These are phyloP conservation scores for Zoanthus sociatus DNA, from an alignment of 92 coral and sea anemone genomes.

Conservation along the genomic window DNA sequence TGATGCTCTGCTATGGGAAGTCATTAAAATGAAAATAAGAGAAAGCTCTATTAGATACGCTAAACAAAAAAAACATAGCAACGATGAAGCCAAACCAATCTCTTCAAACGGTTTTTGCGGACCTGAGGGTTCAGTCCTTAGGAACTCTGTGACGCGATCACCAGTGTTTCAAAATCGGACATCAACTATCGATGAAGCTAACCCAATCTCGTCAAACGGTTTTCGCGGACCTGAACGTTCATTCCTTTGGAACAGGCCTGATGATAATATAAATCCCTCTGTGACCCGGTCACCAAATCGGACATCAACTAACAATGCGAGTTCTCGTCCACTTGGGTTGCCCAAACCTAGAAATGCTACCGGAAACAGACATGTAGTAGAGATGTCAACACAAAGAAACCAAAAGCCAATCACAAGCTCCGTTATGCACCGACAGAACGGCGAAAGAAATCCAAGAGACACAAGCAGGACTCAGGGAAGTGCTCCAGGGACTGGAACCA, in stretches of 20 bases:
- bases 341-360: neutral
- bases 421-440: slow-evolving; percentile 2
- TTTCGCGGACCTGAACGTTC: neutral
- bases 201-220: neutral
- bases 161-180: neutral
- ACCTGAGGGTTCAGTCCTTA: neutral
- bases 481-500: slow-evolving; percentile 1
- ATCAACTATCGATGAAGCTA: neutral
- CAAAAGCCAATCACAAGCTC: slow-evolving; percentile 1
- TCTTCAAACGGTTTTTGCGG: neutral
- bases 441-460: neutral
- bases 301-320: neutral
- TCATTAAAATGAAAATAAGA: too few species aligned
- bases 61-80: too few species aligned
- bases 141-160: slow-evolving; percentile 9
- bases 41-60: too few species aligned
- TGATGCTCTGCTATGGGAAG: too few species aligned
- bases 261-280: neutral
- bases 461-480: neutral
- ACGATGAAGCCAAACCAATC: slow-evolving; percentile 2
- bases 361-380: neutral
- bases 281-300: slow-evolving; percentile 30
- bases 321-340: too few species aligned
- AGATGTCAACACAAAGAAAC: slow-evolving; percentile 2
- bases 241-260: neutral